phyloP scores from a whole-genome alignment of 2,797 vertebrate genomes.

The Ambastaia sidthimunki region DNA sequence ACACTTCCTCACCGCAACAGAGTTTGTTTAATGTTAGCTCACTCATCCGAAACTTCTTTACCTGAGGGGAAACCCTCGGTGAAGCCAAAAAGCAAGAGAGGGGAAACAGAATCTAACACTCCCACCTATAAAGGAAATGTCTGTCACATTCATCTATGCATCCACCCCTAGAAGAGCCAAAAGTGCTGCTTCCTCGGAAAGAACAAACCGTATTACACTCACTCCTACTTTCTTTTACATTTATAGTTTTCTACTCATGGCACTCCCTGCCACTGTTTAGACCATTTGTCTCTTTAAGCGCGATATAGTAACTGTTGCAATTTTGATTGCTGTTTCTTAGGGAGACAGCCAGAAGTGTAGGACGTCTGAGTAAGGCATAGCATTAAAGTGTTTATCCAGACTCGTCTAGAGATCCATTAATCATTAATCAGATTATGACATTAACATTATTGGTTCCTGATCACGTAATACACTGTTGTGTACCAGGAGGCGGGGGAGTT shows the following conservation, averaged over 20 bases:
- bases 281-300: background rate
- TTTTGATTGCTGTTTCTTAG: background rate
- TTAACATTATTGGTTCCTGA: slow-evolving; percentile 3
- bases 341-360: background rate
- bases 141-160: slow-evolving; percentile 43
- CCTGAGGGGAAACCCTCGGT: slow-evolving; percentile 39
- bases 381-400: slow-evolving; percentile 16
- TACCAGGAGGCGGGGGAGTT: background rate
- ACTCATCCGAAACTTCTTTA: slow-evolving; percentile 26
- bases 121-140: slow-evolving; percentile 50
- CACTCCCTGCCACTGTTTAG: slow-evolving; percentile 11
- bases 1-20: slow-evolving; percentile 34
- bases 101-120: slow-evolving; percentile 23
- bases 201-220: slow-evolving; percentile 23
- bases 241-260: background rate
- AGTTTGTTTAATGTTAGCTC: background rate
- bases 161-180: slow-evolving; percentile 7
- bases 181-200: slow-evolving; percentile 37
- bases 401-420: slow-evolving; percentile 6
- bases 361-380: background rate
- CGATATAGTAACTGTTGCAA: background rate
- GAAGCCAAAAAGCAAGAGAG: slow-evolving; percentile 27
- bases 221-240: slow-evolving; percentile 1
- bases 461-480: background rate
- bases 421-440: slow-evolving; percentile 7